Percentiles rank a stretch among this genome's conserved stretches.
phyloP scores from a whole-genome alignment of 2,888 invertebrate genomes.

The Fragum whitleyi region DNA sequence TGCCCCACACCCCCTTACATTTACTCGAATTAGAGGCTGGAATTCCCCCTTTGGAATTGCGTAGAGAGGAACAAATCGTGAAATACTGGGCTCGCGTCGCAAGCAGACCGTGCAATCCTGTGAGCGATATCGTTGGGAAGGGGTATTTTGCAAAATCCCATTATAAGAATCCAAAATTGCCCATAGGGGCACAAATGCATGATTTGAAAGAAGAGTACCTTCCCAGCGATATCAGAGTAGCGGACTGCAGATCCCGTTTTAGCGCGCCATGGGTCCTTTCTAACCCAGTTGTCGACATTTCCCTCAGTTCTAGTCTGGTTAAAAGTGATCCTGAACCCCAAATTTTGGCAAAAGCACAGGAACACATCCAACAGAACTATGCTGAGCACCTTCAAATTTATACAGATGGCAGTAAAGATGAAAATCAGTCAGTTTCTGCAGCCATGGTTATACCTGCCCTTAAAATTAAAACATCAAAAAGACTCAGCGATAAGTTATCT shows the following conservation, averaged over 20 bases:
- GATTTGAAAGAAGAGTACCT: background rate
- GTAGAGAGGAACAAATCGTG: background rate
- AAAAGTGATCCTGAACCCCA: slow-evolving; percentile 20
- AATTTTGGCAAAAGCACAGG: slow-evolving; percentile 3
- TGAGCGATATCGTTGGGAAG: slow-evolving; percentile 10
- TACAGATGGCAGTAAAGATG: slow-evolving; percentile 23
- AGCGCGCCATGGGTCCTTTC: background rate
- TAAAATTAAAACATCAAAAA: slow-evolving; percentile 5
- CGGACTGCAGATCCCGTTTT: background rate
- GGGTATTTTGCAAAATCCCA: background rate
- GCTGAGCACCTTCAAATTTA: slow-evolving; percentile 20
- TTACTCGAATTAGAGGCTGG: slow-evolving; percentile 20
- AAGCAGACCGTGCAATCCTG: background rate
- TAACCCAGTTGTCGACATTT: background rate
- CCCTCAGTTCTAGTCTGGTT: background rate
- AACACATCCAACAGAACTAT: background rate
- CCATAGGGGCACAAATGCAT: background rate
- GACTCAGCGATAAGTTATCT: slow-evolving; percentile 9
- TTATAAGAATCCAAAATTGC: background rate
- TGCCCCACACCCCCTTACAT: background rate
- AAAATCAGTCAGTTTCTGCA: slow-evolving; percentile 3
- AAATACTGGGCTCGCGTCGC: slow-evolving; percentile 19
- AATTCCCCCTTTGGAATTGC: background rate
- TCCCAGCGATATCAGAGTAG: background rate
- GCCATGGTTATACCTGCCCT: slow-evolving; percentile 5